A percentile compares a stretch with the other conserved stretches of the same genome.
Conservation (phyloP, 2,888 invertebrate genomes). For the Melieria picta region DNA sequence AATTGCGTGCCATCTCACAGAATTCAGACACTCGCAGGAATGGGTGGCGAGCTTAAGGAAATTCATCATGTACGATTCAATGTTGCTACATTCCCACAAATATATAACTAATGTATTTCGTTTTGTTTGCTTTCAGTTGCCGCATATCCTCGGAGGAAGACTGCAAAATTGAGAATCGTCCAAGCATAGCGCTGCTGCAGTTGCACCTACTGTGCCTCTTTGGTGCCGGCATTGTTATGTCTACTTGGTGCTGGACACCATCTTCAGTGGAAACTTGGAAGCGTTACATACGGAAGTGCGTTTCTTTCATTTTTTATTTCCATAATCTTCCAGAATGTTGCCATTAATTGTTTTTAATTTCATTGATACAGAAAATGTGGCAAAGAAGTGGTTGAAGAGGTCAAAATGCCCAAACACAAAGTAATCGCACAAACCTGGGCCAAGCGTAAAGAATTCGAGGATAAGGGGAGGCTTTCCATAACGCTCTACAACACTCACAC, state of each 20-base stretch:
- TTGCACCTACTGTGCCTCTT: slow-evolving; percentile 85
- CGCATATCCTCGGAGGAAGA: slow-evolving; percentile 63
- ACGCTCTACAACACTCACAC: slow-evolving; percentile 87
- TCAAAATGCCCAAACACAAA: slow-evolving; percentile 85
- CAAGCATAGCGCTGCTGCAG: slow-evolving; percentile 84
- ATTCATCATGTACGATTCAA: slow-evolving; percentile 78
- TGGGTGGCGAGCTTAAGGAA: slow-evolving; percentile 83
- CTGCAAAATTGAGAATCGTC: slow-evolving; percentile 77
- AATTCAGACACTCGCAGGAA: slow-evolving; percentile 76
- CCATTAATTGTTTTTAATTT: slow-evolving; percentile 15
- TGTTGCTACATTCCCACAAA: not conserved
- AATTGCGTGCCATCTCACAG: slow-evolving; percentile 84
- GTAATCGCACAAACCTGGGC: slow-evolving; percentile 92
- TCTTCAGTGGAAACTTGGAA: slow-evolving; percentile 88
- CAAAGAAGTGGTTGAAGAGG: slow-evolving; percentile 74
- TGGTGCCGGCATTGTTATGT: slow-evolving; percentile 87
- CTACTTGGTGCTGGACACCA: slow-evolving; percentile 93
- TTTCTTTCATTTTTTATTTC: not conserved
- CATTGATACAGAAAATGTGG: slow-evolving; percentile 74
- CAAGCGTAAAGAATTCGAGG: slow-evolving; percentile 84
- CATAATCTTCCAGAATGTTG: not conserved
- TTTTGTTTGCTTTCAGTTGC: slow-evolving; percentile 55
- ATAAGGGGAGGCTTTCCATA: slow-evolving; percentile 86
- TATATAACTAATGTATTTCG: not conserved
- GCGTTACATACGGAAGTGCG: slow-evolving; percentile 82